These are phyloP conservation scores for Nyctibius grandis DNA, from an alignment of 2,797 vertebrate genomes.

Conservation along the genomic window DNA sequence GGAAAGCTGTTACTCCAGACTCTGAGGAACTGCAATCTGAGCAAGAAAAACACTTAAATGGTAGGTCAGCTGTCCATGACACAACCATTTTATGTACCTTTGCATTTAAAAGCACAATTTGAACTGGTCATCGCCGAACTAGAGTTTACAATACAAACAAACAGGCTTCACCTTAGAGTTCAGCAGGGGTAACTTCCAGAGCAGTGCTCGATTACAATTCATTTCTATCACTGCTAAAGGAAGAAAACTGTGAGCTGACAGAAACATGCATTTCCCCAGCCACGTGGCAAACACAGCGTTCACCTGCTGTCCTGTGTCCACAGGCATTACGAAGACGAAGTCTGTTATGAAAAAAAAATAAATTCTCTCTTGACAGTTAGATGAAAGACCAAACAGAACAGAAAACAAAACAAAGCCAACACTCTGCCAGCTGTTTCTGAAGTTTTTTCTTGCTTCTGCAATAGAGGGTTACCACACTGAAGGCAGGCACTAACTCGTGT, in stretches of 20 bases:
- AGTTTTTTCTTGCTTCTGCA: neutral
- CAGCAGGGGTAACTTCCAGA: neutral
- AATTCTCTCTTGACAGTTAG: neutral
- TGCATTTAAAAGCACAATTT: neutral
- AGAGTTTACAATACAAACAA: neutral
- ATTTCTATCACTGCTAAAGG: neutral
- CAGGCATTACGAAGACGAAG: neutral
- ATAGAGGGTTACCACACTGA: neutral
- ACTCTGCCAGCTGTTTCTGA: neutral
- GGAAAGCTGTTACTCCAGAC: neutral
- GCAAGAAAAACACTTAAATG: neutral
- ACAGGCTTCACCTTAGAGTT: neutral
- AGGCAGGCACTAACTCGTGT: rapidly evolving
- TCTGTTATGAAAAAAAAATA: neutral
- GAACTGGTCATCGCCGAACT: neutral
- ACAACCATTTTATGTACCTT: neutral
- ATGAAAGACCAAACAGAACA: neutral
- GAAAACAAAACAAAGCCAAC: neutral
- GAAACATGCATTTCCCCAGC: neutral
- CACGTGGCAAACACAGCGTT: neutral
- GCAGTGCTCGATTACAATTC: neutral
- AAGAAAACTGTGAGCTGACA: neutral
- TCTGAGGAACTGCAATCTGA: neutral
- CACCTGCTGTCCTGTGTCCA: neutral
- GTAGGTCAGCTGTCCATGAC: neutral